Conservation (phyloP, 2,888 invertebrate species). For the Bellardia pandia region DNA sequence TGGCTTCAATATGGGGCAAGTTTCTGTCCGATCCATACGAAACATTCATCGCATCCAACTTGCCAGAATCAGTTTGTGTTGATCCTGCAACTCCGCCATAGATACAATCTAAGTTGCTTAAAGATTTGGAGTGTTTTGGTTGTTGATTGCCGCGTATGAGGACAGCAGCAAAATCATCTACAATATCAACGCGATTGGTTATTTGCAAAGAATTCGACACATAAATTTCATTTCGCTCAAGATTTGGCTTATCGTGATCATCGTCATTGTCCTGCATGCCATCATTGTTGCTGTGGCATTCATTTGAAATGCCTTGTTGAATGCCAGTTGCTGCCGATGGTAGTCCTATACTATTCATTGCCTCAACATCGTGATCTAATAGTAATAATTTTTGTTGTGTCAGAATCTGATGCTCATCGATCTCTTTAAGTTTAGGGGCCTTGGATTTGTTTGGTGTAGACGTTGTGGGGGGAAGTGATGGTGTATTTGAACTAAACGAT, state of each 20-base stretch:
- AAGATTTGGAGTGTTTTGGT: constrained; percentile 80
- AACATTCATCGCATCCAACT: constrained; percentile 31
- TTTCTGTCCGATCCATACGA: constrained; percentile 58
- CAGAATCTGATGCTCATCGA: constrained; percentile 9
- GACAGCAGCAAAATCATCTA: constrained; percentile 78
- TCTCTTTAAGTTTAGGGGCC: not conserved
- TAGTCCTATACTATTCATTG: constrained; percentile 83
- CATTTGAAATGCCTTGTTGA: not conserved
- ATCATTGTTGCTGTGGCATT: constrained; percentile 53
- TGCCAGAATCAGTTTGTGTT: not conserved
- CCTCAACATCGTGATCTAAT: constrained; percentile 77
- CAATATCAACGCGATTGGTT: constrained; percentile 80
- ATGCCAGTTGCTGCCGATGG: constrained; percentile 71
- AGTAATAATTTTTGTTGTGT: constrained; percentile 49
- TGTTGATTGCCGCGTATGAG: constrained; percentile 78
- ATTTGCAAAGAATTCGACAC: constrained; percentile 83
- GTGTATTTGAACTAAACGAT: constrained; percentile 43
- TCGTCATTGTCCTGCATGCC: constrained; percentile 63
- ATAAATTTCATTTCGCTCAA: constrained; percentile 81
- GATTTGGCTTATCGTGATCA: constrained; percentile 74
- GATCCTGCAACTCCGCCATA: not conserved
- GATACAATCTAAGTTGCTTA: constrained; percentile 79
- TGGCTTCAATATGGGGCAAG: constrained; percentile 14
- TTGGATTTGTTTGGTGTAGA: constrained; percentile 49
- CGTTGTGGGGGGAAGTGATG: constrained; percentile 27